A percentile compares a stretch with the other conserved stretches of the same genome.
Evolutionary conservation across 2,113 vertebrate species (phyloP).

Genomic region (Syngnathus scovelli): DNA sequence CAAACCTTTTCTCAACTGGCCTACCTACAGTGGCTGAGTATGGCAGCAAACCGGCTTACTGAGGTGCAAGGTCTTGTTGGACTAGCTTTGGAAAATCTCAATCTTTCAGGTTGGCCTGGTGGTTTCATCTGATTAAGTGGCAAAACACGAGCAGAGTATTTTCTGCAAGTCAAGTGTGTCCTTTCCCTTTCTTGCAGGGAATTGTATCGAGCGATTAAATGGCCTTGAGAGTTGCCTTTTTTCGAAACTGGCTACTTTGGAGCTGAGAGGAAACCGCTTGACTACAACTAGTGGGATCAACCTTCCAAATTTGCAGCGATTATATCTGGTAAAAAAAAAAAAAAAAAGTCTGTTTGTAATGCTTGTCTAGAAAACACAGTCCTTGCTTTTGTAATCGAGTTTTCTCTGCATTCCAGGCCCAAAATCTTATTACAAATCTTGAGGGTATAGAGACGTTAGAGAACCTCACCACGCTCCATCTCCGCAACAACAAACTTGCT

Average conservation of each 20-base stretch:
- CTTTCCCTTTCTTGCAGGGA: conserved; percentile 66
- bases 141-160: not conserved
- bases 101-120: conserved; percentile 76
- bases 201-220: conserved; percentile 68
- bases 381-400: not conserved
- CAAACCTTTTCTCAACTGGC: conserved; percentile 71
- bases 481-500: conserved; percentile 84
- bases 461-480: conserved; percentile 78
- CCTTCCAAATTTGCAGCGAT: conserved; percentile 77
- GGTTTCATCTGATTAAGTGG: not conserved
- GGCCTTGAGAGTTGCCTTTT: conserved; percentile 70
- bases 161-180: not conserved
- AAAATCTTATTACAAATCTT: conserved; percentile 77
- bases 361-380: not conserved
- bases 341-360: not conserved
- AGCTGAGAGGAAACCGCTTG: conserved; percentile 81
- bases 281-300: conserved; percentile 76
- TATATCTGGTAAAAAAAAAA: conserved; percentile 80
- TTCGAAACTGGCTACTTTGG: conserved; percentile 76
- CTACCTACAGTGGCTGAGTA: conserved; percentile 84
- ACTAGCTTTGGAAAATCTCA: conserved; percentile 77
- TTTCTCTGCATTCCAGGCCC: conserved; percentile 66
- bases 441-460: conserved; percentile 76
- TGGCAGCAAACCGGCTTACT: conserved; percentile 76
- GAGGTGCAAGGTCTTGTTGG: conserved; percentile 74